These are phyloP conservation scores for Hyppa rectilinea DNA, from an alignment of 2,888 invertebrate species.

Conservation along the genomic window DNA sequence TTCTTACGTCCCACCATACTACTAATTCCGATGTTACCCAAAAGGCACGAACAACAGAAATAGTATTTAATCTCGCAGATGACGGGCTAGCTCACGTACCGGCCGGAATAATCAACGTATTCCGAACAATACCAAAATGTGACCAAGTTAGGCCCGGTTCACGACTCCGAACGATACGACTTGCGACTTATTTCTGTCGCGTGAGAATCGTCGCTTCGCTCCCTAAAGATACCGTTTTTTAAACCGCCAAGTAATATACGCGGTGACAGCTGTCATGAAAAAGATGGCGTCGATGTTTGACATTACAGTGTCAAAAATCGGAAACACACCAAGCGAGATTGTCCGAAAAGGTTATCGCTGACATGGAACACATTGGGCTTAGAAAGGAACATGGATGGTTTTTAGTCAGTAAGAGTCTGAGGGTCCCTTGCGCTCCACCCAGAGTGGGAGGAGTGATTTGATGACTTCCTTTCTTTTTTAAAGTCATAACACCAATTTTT, in stretches of 20 bases:
- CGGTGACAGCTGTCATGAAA: neutral
- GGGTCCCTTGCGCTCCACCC: too few species aligned
- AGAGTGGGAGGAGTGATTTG: too few species aligned
- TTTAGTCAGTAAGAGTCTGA: too few species aligned
- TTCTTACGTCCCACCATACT: constrained; percentile 15
- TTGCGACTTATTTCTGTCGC: neutral
- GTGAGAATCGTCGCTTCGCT: neutral
- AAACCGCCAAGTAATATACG: too few species aligned
- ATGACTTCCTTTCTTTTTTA: too few species aligned
- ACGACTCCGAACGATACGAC: neutral
- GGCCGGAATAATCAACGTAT: constrained; percentile 30
- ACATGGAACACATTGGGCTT: too few species aligned
- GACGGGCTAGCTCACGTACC: neutral
- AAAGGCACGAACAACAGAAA: constrained; percentile 3
- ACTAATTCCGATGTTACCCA: neutral
- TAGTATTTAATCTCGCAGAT: constrained; percentile 31
- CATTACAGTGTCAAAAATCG: neutral
- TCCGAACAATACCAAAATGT: constrained; percentile 25
- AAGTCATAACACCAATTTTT: too few species aligned
- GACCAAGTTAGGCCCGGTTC: neutral
- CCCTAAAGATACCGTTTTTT: neutral
- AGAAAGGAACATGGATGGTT: too few species aligned
- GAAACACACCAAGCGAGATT: neutral
- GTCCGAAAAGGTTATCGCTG: too few species aligned
- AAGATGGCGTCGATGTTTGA: neutral